Conservation (phyloP, 2,797 vertebrate species). For the Hypotaenidia okinawae region DNA sequence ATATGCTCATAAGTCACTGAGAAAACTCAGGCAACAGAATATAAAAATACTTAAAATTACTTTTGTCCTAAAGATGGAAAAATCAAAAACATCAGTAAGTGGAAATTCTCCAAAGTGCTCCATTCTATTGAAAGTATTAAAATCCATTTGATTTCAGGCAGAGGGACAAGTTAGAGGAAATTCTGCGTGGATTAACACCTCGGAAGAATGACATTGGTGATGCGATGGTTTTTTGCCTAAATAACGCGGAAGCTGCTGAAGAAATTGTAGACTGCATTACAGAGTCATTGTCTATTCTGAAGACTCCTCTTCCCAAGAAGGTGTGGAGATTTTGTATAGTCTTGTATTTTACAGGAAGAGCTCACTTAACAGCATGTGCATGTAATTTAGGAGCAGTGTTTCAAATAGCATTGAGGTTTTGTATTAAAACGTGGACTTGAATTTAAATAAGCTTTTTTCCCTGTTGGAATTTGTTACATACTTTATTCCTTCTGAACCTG, state of each 20-base stretch:
- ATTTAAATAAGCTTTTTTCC: neutral
- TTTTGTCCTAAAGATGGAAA: neutral
- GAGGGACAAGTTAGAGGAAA: conserved; percentile 96
- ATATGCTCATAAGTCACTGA: neutral
- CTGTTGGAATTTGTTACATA: neutral
- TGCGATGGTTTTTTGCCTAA: conserved; percentile 97
- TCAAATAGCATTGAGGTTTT: neutral
- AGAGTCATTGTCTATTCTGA: conserved; percentile 95
- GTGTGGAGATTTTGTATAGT: conserved; percentile 63
- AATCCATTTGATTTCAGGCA: conserved; percentile 80
- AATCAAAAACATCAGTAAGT: neutral
- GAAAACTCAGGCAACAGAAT: neutral
- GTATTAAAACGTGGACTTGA: neutral
- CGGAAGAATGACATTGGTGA: conserved; percentile 94
- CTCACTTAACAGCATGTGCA: neutral
- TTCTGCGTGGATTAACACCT: conserved; percentile 91
- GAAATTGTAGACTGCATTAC: conserved; percentile 98
- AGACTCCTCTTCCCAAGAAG: conserved; percentile 98
- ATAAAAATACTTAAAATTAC: neutral
- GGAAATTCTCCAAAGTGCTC: neutral
- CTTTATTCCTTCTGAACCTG: neutral
- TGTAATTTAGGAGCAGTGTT: neutral
- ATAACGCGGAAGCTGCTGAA: conserved; percentile 94
- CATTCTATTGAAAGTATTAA: conserved; percentile 1
- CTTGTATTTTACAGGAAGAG: neutral